phyloP scores from a whole-genome alignment of 2,888 invertebrate genomes.

The Caenorhabditis uteleia region DNA sequence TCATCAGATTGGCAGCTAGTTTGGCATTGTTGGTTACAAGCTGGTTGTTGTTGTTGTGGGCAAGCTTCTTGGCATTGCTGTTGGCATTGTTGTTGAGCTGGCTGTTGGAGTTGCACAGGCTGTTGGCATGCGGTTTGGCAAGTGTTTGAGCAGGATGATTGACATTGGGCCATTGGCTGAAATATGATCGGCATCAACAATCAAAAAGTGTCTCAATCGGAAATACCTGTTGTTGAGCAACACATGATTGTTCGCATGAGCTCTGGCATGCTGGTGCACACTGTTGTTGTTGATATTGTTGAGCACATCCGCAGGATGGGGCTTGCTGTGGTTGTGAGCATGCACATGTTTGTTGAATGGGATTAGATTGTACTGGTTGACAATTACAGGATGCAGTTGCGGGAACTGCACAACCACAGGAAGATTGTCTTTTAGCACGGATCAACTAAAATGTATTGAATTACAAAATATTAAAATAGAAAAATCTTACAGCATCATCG shows the following conservation, averaged over 20 bases:
- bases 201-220: background rate
- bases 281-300: constrained; percentile 37
- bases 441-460: background rate
- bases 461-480: background rate
- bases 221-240: constrained; percentile 39
- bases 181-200: too few species aligned
- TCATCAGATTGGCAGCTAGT: constrained; percentile 42
- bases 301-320: constrained; percentile 42
- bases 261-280: constrained; percentile 42
- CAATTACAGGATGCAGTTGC: constrained; percentile 37
- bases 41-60: constrained; percentile 21
- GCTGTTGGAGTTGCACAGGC: constrained; percentile 22
- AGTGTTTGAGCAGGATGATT: constrained; percentile 36
- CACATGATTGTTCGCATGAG: constrained; percentile 39
- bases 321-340: constrained; percentile 43
- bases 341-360: constrained; percentile 38
- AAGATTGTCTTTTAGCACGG: constrained; percentile 33
- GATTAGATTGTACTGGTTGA: constrained; percentile 26
- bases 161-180: constrained; percentile 33
- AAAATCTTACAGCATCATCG: constrained; percentile 13
- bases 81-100: constrained; percentile 40
- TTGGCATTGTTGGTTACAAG: constrained; percentile 44
- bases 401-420: constrained; percentile 42
- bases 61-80: constrained; percentile 36
- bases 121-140: constrained; percentile 35